Evolutionary conservation across 2,888 invertebrate genomes (phyloP).

Genomic region (Acanthosepion pharaonis): DNA sequence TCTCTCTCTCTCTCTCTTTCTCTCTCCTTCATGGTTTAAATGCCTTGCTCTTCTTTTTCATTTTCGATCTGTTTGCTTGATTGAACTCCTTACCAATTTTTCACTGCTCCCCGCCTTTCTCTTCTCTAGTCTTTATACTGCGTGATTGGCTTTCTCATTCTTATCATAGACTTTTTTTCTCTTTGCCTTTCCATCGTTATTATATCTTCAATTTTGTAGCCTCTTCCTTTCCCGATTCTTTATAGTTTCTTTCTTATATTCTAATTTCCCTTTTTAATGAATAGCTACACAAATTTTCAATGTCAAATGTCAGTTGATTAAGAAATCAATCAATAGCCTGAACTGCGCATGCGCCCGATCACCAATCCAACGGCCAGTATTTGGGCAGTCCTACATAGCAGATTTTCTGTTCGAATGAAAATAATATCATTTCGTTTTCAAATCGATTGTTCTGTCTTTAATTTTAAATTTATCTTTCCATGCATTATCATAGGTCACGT

Average conservation of each 20-base stretch:
- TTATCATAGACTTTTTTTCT: not conserved
- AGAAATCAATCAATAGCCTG: not conserved
- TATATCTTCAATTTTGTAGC: not conserved
- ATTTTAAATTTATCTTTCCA: not conserved
- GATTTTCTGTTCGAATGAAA: not conserved
- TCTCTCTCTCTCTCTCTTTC: too few species aligned
- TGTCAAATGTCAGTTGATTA: not conserved
- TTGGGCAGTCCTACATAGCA: not conserved
- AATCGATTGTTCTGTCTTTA: not conserved
- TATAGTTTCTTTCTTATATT: not conserved
- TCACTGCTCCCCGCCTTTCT: too few species aligned
- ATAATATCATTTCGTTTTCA: not conserved
- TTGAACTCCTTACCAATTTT: too few species aligned
- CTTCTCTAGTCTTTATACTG: too few species aligned
- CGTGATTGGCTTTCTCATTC: too few species aligned
- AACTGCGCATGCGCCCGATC: not conserved
- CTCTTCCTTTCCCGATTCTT: not conserved
- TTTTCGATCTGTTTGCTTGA: too few species aligned
- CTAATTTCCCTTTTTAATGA: constrained; percentile 2
- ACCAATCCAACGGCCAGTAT: not conserved
- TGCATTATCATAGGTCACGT: not conserved
- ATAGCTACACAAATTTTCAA: not conserved
- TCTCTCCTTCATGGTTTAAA: too few species aligned
- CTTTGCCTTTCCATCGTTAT: not conserved
- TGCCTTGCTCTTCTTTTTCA: too few species aligned